Evolutionary conservation across 2,888 invertebrate genomes (phyloP), one percentile per base, ranked within the genome.

Genomic region (Thalpophila matura): DNA sequence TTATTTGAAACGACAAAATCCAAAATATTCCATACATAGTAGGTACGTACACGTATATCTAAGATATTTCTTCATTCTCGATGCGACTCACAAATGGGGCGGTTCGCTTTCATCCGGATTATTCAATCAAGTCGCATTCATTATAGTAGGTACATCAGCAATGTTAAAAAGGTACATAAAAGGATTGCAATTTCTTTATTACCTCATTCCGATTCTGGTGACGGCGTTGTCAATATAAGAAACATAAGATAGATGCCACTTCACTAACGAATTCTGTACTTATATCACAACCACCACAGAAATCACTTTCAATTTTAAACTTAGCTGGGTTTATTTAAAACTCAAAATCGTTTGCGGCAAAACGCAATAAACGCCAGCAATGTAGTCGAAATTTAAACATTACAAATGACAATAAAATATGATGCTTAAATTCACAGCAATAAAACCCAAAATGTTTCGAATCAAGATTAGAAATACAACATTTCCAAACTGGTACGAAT

Each of bases 101-200:
- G 83, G 86, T 78, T 54, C 33, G 64, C 74, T 74, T 72, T 76
- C 69, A 81, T 82, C 83, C 79, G 76, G 81, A 84, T 86, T 85
- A 84, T 88, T 89, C 87, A 90, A 89, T 89, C 86, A 88, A 83
- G 80, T 72, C 67, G 82, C 84, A 87, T 89, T 85, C 84, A 87
- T 89, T 88, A 88, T 64, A 71, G 72, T 61, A n/a, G n/a, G 63
- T 77, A 79, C 83, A 86, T 88, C 81, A 83, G 81, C 79, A 81
- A 84, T 80, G 83, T 82, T 84, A 83, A 84, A 81, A 81, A 82
- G 80, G 70, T 84, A 86, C 87, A 81, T 87, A 87, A 82, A 89
- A 85, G 86, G 82, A 81, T 80, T 77, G 86, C 89, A 89, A 91
- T 91, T 90, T 89, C 90, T 91, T 90, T 89, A 90, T 89, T 89